Conservation (phyloP, 1,140 invertebrate species). For the Heliconius congener region DNA sequence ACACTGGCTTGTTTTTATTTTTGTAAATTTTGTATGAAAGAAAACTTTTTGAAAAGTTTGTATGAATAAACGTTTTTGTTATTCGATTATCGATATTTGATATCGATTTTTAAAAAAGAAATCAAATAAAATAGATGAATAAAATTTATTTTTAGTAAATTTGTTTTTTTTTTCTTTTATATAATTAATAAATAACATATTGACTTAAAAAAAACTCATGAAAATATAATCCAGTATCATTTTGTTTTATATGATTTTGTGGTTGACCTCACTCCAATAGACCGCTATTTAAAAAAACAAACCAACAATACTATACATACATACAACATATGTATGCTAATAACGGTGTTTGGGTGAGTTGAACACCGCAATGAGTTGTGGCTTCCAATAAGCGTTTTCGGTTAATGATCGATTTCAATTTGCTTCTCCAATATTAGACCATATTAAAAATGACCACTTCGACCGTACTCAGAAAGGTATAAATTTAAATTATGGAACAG, state of each 20-base stretch:
- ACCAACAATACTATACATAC: background rate
- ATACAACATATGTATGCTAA: constrained; percentile 1
- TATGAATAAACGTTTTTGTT: too few relatives aligned
- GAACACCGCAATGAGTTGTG: background rate
- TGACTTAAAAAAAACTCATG: background rate
- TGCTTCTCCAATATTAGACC: background rate
- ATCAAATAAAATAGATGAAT: background rate
- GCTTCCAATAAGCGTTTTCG: background rate
- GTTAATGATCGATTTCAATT: constrained; percentile 4
- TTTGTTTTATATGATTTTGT: background rate
- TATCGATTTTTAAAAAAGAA: background rate
- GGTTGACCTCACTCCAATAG: background rate
- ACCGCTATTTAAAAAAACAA: background rate
- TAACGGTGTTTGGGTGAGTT: background rate
- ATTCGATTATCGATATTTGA: too few relatives aligned
- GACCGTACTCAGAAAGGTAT: background rate
- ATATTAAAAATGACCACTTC: constrained; percentile 5
- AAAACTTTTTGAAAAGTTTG: too few relatives aligned
- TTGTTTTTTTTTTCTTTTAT: too few relatives aligned
- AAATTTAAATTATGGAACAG: background rate
- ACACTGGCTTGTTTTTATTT: background rate
- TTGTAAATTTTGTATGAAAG: background rate
- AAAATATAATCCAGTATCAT: background rate
- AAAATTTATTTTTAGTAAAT: too few relatives aligned
- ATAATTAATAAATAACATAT: too few relatives aligned